Evolutionary conservation across 2,888 invertebrate genomes (phyloP), one percentile per base, ranked within the genome.

Genomic region (Hydroisotoma schaefferi): DNA sequence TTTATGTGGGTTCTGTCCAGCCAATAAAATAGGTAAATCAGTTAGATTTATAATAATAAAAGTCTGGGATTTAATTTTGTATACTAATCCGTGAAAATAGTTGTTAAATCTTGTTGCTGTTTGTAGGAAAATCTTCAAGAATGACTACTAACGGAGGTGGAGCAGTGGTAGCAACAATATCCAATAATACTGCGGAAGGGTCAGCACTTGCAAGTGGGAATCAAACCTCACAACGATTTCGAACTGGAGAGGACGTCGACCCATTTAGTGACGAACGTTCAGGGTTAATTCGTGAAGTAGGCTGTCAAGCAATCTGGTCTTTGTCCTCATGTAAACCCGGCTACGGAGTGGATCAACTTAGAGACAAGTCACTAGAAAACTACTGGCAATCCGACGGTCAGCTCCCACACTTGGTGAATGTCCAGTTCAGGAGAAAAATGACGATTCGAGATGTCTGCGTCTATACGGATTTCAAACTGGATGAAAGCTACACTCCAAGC

Each of bases 361-460:
- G 97, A 67, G 95, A 98, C 77, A 92, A 94, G 75, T 90, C 91
- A 66, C 87, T 91, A 78, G 99, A 99, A 72, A 94, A 95, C 2
- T 99, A 97, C 77, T 99, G 99, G 99, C 99, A 99, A 77, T 98
- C 97, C 0, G 99, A 99, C 78, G 99, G 99, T 0, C 97, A 97
- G 72, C 82, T 99, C 65, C 99, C 99, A 2, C 99, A 99, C 78
- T 81, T 97, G 67, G 94, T 99, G 0, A 98, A 97, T 75, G 92
- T 99, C 68, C 94, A 97, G 75, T 98, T 98, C 76, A 87, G 90
- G 74, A 84, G 89, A 67, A 97, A 97, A 79, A 98, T 94, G 0
- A 92, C 93, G 68, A 88, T 99, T 10, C 87, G 90, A 51, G 93
- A 95, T 78, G 89, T 99, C 69, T 94, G 92, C 76, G 88, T 99